These are phyloP conservation scores for Catocala sponsa DNA, from an alignment of 2,888 invertebrate genomes.

Conservation along the genomic window DNA sequence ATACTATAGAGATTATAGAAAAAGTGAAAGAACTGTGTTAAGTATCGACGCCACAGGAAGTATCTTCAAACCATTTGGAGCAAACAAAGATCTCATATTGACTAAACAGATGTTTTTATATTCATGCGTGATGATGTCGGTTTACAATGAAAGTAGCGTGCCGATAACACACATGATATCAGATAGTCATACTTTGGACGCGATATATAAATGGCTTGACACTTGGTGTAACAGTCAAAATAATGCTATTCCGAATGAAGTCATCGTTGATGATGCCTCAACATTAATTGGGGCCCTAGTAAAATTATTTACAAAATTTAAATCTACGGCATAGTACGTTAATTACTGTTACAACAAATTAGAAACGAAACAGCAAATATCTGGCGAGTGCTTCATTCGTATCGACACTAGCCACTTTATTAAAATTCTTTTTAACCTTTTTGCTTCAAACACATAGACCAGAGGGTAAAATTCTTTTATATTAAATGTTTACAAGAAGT, in stretches of 20 bases:
- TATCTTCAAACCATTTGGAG: constrained; percentile 19
- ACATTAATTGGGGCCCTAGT: constrained; percentile 29
- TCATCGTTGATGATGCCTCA: constrained; percentile 21
- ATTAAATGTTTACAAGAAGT: too few species aligned
- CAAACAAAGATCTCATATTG: constrained; percentile 2
- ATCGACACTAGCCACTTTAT: constrained; percentile 12
- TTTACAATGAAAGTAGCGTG: constrained; percentile 12
- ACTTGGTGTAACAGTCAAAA: constrained; percentile 14
- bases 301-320: constrained; percentile 17
- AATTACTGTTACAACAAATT: constrained; percentile 19
- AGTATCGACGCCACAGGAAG: constrained; percentile 19
- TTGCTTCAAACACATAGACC: too few species aligned
- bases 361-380: constrained; percentile 3
- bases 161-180: constrained; percentile 25
- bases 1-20: constrained; percentile 15
- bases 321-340: constrained; percentile 25
- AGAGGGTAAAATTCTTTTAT: too few species aligned
- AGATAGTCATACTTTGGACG: constrained; percentile 21
- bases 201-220: constrained; percentile 24
- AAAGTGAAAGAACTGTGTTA: constrained; percentile 13
- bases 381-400: constrained; percentile 17
- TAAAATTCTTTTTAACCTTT: constrained; percentile 2
- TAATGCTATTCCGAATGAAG: constrained; percentile 20
- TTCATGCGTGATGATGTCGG: constrained; percentile 7
- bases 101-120: constrained; percentile 15